Evolutionary conservation across 2,797 vertebrate genomes (phyloP), one percentile per base, ranked within the genome.

Genomic region (Bovichtus variegatus): DNA sequence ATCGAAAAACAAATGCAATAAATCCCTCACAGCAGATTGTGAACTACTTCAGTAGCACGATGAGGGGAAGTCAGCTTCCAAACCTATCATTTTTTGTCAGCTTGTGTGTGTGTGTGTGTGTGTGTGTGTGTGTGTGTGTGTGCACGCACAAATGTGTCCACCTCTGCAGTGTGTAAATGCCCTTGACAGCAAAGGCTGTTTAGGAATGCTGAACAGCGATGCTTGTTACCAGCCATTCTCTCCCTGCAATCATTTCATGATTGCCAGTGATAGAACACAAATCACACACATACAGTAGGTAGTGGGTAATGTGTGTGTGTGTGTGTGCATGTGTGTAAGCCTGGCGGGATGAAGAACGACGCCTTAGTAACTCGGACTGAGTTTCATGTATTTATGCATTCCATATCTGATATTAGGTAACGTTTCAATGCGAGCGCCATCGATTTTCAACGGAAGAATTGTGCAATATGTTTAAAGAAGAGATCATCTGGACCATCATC

Each of bases 221-320:
- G 78, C 89, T 89, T 88, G 82, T 90, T 88, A 80, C 76, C 83
- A 61, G 75, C 85, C 64, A 76, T 87, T 84, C 85, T 87, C 88
- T 84, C 76, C 65, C 84, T 87, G 91, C 87, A 90, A 86, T 92
- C 81, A 85, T 86, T 85, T 83, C 61, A 88, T 89, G 90, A 91
- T 93, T 84, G 83, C 78, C 76, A 69, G 83, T 81, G 90, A 91
- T 86, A 82, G 86, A 82, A 78, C 67, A 77, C 80, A 76, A 76
- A 69, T 80, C 72, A 58, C 75, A 85, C 51, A 59, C 80, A 58
- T 77, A 74, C 76, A 71, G 62, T 55, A 62, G 43, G 23, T 23
- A 19, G 77, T 50, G 40, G 18, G 50, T 70, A 34, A 40, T 41
- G 38, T 60, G 19, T 9, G 15, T 60, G 55, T 11, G 53, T 9